Conservation (phyloP, 2,888 invertebrate genomes). For the Drosophila tanythrix region DNA sequence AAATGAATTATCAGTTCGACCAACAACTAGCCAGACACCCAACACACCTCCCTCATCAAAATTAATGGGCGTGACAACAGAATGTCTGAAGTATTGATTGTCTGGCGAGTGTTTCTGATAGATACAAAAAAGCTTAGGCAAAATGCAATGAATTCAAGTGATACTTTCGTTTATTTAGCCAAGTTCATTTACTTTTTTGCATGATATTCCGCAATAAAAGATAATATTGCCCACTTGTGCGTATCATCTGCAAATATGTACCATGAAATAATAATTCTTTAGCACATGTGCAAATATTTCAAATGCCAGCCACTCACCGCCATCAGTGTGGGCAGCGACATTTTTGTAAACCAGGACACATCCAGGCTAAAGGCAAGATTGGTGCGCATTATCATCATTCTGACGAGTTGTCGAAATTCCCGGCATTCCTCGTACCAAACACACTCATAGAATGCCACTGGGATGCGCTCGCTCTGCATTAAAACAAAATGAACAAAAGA, state of each 20-base stretch:
- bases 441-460: slow-evolving; percentile 73
- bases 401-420: slow-evolving; percentile 70
- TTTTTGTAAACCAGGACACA: slow-evolving; percentile 80
- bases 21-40: slow-evolving; percentile 1
- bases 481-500: slow-evolving; percentile 4
- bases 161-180: slow-evolving; percentile 2
- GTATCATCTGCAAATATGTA: slow-evolving; percentile 71
- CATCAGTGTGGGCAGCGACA: slow-evolving; percentile 80
- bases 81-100: slow-evolving; percentile 46
- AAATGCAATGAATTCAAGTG: slow-evolving; percentile 3
- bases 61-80: slow-evolving; percentile 47
- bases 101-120: slow-evolving; percentile 22
- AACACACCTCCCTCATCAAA: slow-evolving; percentile 32
- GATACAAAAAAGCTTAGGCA: background rate
- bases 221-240: slow-evolving; percentile 81
- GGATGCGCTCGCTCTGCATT: slow-evolving; percentile 69
- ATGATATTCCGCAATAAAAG: slow-evolving; percentile 74
- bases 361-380: slow-evolving; percentile 65
- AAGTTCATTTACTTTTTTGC: slow-evolving; percentile 48
- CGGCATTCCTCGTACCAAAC: slow-evolving; percentile 75
- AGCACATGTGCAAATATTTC: background rate
- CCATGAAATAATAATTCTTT: background rate
- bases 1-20: slow-evolving; percentile 64
- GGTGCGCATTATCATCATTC: slow-evolving; percentile 81
- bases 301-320: slow-evolving; percentile 60